Conservation (phyloP, 2,888 invertebrate species). For the Oxycera nigricornis region DNA sequence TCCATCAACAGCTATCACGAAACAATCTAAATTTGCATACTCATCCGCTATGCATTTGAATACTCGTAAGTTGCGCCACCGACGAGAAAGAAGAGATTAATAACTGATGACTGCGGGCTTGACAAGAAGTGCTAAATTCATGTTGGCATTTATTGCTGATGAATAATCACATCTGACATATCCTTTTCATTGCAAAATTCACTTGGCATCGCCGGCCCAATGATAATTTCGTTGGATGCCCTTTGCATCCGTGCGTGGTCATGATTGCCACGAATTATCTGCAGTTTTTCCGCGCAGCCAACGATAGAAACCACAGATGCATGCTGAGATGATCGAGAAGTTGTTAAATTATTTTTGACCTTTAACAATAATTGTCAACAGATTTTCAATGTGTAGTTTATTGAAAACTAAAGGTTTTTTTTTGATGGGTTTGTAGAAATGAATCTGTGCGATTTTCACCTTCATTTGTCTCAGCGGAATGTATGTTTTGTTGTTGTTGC, state of each 20-base stretch:
- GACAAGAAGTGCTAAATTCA: constrained; percentile 29
- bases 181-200: constrained; percentile 35
- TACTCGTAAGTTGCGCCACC: constrained; percentile 2
- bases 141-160: constrained; percentile 34
- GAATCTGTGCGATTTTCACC: neutral
- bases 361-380: neutral
- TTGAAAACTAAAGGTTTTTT: neutral
- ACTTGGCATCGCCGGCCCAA: constrained; percentile 9
- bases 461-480: no score
- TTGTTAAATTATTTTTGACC: neutral
- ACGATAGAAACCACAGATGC: neutral
- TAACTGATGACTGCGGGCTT: constrained; percentile 31
- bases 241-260: neutral
- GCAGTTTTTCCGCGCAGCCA: neutral
- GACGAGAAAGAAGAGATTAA: constrained; percentile 37
- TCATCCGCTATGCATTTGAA: neutral
- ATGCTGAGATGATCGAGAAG: neutral
- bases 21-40: neutral
- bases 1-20: no score
- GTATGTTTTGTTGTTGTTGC: no score
- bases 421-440: neutral
- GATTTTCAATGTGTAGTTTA: neutral
- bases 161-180: constrained; percentile 36
- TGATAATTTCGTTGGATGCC: neutral
- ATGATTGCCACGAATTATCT: neutral